These are phyloP conservation scores for Ariolimax columbianus DNA, from an alignment of 2,888 invertebrate species.

Conservation along the genomic window DNA sequence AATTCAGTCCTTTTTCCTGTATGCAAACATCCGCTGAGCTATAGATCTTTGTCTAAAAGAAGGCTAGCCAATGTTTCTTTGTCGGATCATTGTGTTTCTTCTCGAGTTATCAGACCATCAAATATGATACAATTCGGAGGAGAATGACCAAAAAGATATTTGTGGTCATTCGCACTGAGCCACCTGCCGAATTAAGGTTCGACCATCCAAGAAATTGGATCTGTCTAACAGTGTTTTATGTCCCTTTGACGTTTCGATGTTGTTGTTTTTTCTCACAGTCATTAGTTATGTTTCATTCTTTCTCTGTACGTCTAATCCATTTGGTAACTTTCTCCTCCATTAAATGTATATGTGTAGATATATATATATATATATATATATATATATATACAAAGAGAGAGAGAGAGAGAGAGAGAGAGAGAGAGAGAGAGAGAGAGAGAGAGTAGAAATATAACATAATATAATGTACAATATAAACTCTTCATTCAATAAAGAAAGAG, in stretches of 20 bases:
- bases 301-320: no score
- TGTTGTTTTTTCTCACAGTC: no score
- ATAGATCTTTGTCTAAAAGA: not conserved
- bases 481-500: no score
- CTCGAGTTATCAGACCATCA: not conserved
- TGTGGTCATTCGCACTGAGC: not conserved
- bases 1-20: not conserved
- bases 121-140: not conserved
- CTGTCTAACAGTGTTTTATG: slow-evolving; percentile 1
- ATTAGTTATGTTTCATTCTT: no score
- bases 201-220: slow-evolving; percentile 2
- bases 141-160: not conserved
- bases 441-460: no score
- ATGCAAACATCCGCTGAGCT: slow-evolving; percentile 4
- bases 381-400: no score
- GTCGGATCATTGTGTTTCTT: not conserved
- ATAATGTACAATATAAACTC: no score
- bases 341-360: no score
- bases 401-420: no score
- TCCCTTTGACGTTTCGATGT: not conserved
- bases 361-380: no score
- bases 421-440: no score
- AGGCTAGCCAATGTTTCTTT: not conserved
- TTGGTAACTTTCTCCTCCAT: no score
- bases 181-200: not conserved